phyloP scores from a whole-genome alignment of 2,113 vertebrate genomes.

The Ammodytes dubius region DNA sequence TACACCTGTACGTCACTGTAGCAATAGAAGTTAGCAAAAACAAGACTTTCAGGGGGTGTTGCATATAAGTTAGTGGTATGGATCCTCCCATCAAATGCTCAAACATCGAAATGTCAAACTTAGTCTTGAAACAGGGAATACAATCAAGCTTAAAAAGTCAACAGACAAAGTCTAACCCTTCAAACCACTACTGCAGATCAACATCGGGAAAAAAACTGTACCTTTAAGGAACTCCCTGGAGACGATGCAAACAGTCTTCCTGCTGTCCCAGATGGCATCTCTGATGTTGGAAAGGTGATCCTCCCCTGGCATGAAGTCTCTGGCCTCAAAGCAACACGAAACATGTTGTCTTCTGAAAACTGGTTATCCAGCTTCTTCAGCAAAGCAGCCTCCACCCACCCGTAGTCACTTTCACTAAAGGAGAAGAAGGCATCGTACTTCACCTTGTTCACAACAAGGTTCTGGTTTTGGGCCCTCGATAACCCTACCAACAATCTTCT shows the following conservation, averaged over 20 bases:
- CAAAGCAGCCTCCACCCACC: constrained; percentile 90
- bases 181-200: background rate
- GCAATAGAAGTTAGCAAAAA: background rate
- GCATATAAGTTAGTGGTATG: background rate
- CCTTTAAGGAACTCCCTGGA: constrained; percentile 90
- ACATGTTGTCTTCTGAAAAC: constrained; percentile 87
- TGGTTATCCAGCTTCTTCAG: constrained; percentile 88
- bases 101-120: background rate
- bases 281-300: constrained; percentile 90
- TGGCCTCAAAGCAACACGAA: constrained; percentile 92
- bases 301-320: constrained; percentile 92
- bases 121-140: background rate
- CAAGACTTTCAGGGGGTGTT: background rate
- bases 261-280: constrained; percentile 90
- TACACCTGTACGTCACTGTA: background rate
- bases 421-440: constrained; percentile 90
- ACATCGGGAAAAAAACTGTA: constrained; percentile 8
- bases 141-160: background rate
- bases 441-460: constrained; percentile 22
- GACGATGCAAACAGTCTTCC: constrained; percentile 90
- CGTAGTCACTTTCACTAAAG: constrained; percentile 89
- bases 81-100: background rate
- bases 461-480: constrained; percentile 50
- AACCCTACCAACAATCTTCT: constrained; percentile 70
- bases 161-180: background rate